Percentiles rank a stretch among this genome's conserved stretches.
phyloP scores from a whole-genome alignment of 2,888 invertebrate genomes.

The Lycaena phlaeas region DNA sequence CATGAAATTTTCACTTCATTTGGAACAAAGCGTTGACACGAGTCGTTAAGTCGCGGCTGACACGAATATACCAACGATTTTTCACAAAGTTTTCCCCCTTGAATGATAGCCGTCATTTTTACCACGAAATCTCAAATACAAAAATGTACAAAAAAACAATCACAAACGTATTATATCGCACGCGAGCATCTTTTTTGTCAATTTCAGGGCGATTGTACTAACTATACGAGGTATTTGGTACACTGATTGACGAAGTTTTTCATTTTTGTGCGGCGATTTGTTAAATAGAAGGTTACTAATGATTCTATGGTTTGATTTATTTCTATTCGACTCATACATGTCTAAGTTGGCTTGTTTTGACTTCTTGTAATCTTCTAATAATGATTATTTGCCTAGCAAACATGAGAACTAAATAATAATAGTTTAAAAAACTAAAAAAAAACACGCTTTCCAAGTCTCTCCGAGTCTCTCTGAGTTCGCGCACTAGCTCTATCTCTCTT shows the following conservation, averaged over 20 bases:
- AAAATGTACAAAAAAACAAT: slow-evolving; percentile 26
- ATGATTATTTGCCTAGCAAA: no score
- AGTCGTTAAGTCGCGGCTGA: slow-evolving; percentile 39
- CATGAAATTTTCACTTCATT: slow-evolving; percentile 15
- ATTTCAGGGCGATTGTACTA: slow-evolving; percentile 18
- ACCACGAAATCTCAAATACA: slow-evolving; percentile 15
- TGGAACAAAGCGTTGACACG: slow-evolving; percentile 38
- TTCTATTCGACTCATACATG: background rate
- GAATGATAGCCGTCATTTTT: slow-evolving; percentile 51
- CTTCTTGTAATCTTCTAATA: no score
- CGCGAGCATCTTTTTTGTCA: slow-evolving; percentile 29
- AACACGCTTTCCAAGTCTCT: no score
- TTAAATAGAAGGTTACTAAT: slow-evolving; percentile 2
- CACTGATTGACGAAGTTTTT: slow-evolving; percentile 24
- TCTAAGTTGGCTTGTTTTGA: no score
- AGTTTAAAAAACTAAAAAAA: no score
- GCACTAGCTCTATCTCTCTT: no score
- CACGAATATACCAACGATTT: slow-evolving; percentile 25
- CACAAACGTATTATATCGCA: slow-evolving; percentile 33
- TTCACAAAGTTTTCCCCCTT: slow-evolving; percentile 24
- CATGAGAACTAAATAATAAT: no score
- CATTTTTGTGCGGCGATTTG: slow-evolving; percentile 13
- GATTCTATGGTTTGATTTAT: background rate
- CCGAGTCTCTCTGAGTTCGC: no score
- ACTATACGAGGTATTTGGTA: slow-evolving; percentile 22